These are phyloP conservation scores for Leucoraja erinaceus DNA, from an alignment of 2,113 vertebrate genomes.

Conservation along the genomic window DNA sequence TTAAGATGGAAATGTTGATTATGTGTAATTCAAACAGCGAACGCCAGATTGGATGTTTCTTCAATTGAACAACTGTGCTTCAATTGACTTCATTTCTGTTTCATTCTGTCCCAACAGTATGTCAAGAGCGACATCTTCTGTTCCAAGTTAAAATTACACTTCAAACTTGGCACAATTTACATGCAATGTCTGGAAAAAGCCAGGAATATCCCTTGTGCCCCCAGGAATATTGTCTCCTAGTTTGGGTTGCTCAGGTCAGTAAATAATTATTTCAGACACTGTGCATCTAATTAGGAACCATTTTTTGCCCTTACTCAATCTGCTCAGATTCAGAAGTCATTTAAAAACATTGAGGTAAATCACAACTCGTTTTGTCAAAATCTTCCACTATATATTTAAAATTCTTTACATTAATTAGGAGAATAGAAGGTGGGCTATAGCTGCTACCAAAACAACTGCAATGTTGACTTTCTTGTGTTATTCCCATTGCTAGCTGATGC, in stretches of 20 bases:
- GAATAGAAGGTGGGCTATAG: neutral
- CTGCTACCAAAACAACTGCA: neutral
- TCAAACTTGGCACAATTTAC: neutral
- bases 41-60: neutral
- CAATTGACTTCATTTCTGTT: neutral
- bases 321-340: neutral
- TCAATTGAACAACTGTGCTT: neutral
- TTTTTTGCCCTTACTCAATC: neutral
- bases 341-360: neutral
- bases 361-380: neutral
- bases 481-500: neutral
- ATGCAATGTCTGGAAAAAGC: neutral
- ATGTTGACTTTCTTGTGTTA: neutral
- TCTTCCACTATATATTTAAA: neutral
- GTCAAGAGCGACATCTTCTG: conserved; percentile 25
- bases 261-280: neutral
- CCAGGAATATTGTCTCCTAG: neutral
- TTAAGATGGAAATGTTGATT: too few relatives aligned
- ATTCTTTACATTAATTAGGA: neutral
- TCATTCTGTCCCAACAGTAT: neutral
- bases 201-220: neutral
- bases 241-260: neutral
- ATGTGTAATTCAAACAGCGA: neutral
- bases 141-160: neutral
- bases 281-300: neutral